phyloP scores from a whole-genome alignment of 2,797 vertebrate genomes.

The Mormyrus proboscirostris region DNA sequence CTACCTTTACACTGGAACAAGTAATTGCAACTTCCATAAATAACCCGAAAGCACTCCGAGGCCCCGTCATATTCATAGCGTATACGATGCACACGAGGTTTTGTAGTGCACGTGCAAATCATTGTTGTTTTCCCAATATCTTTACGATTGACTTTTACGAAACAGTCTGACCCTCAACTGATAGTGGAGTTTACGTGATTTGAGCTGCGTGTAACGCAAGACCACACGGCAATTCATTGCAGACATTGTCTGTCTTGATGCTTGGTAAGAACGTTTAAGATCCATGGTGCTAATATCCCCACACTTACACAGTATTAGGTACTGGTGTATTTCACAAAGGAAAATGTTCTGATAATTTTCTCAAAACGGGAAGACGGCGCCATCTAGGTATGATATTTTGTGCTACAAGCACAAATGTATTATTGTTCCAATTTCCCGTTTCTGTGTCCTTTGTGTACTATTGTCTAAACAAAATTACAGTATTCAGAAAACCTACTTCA shows the following conservation, averaged over 20 bases:
- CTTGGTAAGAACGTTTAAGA: not conserved
- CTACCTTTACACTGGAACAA: not conserved
- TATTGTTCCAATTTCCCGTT: conserved; percentile 5
- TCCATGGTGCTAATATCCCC: not conserved
- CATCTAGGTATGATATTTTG: conserved; percentile 1
- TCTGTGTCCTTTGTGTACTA: not conserved
- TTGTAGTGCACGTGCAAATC: not conserved
- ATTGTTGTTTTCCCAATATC: not conserved
- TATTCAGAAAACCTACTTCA: not conserved
- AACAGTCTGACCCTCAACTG: not conserved
- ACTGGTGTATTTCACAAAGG: not conserved
- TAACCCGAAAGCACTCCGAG: not conserved
- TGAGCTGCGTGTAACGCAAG: not conserved
- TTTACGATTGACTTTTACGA: not conserved
- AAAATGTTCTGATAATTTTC: not conserved
- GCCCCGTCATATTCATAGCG: not conserved
- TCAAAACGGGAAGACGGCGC: not conserved
- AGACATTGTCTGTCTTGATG: not conserved
- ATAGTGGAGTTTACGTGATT: not conserved
- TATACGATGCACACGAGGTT: not conserved
- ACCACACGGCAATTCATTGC: not conserved
- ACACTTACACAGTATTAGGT: not conserved
- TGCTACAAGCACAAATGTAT: not conserved
- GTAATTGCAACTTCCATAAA: not conserved
- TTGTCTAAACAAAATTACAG: not conserved